Evolutionary conservation across 1,140 invertebrate species (phyloP).

Genomic region (Thalassaphorura encarpata): DNA sequence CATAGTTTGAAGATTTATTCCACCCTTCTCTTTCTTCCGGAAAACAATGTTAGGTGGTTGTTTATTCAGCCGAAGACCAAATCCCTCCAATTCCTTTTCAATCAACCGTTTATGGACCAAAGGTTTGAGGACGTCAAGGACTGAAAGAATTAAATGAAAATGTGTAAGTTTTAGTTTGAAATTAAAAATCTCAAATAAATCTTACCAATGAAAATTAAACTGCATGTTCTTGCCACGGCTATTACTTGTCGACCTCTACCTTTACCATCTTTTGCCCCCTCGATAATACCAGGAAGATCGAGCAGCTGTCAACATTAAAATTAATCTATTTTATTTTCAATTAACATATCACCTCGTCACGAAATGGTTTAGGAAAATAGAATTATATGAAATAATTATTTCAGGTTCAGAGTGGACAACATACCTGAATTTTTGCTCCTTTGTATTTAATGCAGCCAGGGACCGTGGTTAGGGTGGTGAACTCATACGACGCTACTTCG

Average conservation of each 20-base stretch:
- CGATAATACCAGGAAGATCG: constrained; percentile 99
- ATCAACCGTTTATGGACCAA: constrained; percentile 90
- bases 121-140: constrained; percentile 95
- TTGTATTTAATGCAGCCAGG: constrained; percentile 99
- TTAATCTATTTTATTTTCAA: too few species aligned
- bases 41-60: constrained; percentile 95
- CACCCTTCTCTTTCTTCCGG: constrained; percentile 95
- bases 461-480: constrained; percentile 97
- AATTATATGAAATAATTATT: too few species aligned
- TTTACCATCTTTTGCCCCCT: constrained; percentile 99
- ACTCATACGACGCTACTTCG: constrained; percentile 98
- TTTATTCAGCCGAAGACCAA: constrained; percentile 93
- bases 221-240: constrained; percentile 96
- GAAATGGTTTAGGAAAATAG: too few species aligned
- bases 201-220: constrained; percentile 94
- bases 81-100: constrained; percentile 98
- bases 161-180: too few species aligned
- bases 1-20: constrained; percentile 80
- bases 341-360: too few species aligned
- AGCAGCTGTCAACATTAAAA: constrained; percentile 66
- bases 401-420: too few species aligned
- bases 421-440: constrained; percentile 95
- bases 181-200: too few species aligned
- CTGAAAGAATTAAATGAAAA: too few species aligned
- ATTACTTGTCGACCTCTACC: constrained; percentile 98